Evolutionary conservation across 1,140 invertebrate species (phyloP), one percentile per base, ranked within the genome.

Genomic region (Leptopilina boulardi): DNA sequence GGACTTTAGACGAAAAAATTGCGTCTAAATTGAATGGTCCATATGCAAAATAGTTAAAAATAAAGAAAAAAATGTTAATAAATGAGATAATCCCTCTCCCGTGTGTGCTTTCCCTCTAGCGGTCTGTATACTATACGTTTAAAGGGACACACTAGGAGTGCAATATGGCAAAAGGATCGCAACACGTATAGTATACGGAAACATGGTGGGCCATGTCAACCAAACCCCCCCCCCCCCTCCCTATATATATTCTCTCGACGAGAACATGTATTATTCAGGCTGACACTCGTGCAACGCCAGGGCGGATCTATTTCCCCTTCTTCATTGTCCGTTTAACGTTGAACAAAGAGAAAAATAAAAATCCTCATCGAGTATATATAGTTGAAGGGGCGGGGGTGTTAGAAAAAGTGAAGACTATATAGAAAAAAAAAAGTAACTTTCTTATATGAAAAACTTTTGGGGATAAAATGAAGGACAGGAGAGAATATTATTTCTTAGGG

Each of bases 251-350:
- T 80, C 78, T 77, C 85, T 85, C 34, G 34, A 38, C 34, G 80
- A 78, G 80, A 83, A 87, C 84, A 88, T 87, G 88, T 86, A 89
- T 90, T 90, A 90, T 89, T 89, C 89, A 89, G 85, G 71, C 77
- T 88, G 87, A 89, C 87, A 85, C 84, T 85, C 78, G 80, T 80
- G 81, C 83, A 83, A 83, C 82, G 82, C 79, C 70, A 83, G 84
- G 80, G 80, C 74, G 75, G 80, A 84, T 80, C 75, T n/a, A 66
- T 30, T n/a, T 10, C 47, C 59, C 34, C 34, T 38, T 9, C 34
- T 38, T 38, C 34, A 8, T 6, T 9, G 34, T 38, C 9, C 59
- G 59, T 23, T 66, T 66, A 34, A 66, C 59, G 73, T 74, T 38
- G 5, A 75, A 79, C 76, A 59, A 73, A 73, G 51, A 73, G 70